Percentiles rank a stretch among this genome's conserved stretches.
phyloP scores from a whole-genome alignment of 1,140 invertebrate species.

The Sitobion miscanthi region DNA sequence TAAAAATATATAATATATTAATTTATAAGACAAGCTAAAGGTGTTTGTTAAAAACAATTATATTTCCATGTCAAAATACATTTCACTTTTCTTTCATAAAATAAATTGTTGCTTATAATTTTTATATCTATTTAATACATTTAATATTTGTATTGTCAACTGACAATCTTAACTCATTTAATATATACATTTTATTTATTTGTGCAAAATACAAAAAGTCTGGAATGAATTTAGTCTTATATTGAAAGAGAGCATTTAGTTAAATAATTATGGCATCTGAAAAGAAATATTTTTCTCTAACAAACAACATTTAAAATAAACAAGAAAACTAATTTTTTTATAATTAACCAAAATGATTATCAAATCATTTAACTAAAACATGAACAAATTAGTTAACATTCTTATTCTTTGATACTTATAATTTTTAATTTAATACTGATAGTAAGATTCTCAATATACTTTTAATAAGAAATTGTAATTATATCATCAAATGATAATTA shows the following conservation, averaged over 20 bases:
- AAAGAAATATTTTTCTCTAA: neutral
- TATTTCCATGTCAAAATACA: neutral
- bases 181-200: neutral
- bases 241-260: slow-evolving; percentile 12
- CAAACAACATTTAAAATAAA: neutral
- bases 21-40: slow-evolving; percentile 10
- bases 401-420: neutral
- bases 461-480: neutral
- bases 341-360: neutral
- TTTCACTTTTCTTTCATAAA: neutral
- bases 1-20: slow-evolving; percentile 4
- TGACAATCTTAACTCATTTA: neutral
- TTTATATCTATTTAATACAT: neutral
- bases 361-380: neutral
- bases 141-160: neutral
- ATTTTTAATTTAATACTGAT: slow-evolving; percentile 15
- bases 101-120: neutral
- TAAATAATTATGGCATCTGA: neutral
- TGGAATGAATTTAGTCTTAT: slow-evolving; percentile 16
- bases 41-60: neutral
- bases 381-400: neutral
- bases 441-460: neutral
- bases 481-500: neutral
- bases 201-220: slow-evolving; percentile 22
- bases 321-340: neutral